Evolutionary conservation across 2,888 invertebrate species (phyloP), one percentile per base, ranked within the genome.

Genomic region (Lypha dubia): DNA sequence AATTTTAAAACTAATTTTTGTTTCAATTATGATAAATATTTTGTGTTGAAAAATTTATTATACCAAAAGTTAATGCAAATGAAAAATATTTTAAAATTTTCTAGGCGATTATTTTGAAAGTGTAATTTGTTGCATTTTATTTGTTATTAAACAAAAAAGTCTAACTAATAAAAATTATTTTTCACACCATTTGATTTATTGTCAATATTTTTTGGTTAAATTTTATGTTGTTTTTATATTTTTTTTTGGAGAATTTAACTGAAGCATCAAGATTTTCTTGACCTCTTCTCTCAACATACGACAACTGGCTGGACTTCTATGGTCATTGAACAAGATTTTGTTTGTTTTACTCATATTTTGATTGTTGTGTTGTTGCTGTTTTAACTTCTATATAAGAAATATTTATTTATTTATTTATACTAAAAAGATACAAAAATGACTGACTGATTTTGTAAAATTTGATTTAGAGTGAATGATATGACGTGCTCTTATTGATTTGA

Each of bases 161-260:
- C 22, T 17, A 63, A 65, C 58, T 58, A 46, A 75, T 79, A 65
- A 76, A 84, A 81, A 84, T 79, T 79, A 81, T 81, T 84, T 81
- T 84, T 84, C 84, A 81, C 84, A 84, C 84, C 81, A 84, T 76
- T 74, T 84, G 81, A 84, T 84, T 84, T 84, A 84, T 81, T 71
- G 84, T 53, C 76, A 51, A 67, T 79, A 79, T 79, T 79, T 83
- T 76, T 83, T 58, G 62, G 73, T 13, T 38, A 51, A 28, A 73
- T 67, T 73, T 49, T n/a, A n/a, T n/a, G 5, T 28, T 28, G 5
- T 28, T 28, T 28, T 4, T 28, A 4, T 28, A 41, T 70, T 51
- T 68, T 2, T 46, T 51, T 56, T 13, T 70, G 15, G 60, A 68
- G 62, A 70, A 70, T 71, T 70, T 67, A n/a, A 71, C 63, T 70